These are phyloP conservation scores for Hemicrepidius hirtus DNA, from an alignment of 2,888 invertebrate genomes.

Conservation along the genomic window DNA sequence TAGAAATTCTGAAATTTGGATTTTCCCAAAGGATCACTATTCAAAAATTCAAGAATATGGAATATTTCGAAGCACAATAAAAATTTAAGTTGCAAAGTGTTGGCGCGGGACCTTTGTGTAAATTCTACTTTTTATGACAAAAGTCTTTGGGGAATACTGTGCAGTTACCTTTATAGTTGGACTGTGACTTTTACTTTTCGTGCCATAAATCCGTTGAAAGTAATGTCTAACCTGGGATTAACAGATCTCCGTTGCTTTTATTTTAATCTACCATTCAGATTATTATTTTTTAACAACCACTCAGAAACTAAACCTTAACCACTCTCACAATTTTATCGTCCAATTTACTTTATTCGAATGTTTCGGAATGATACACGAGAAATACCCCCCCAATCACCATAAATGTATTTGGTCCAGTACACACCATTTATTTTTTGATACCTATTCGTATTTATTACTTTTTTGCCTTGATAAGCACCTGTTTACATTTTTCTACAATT, in stretches of 20 bases:
- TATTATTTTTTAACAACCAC: not conserved
- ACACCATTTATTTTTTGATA: slow-evolving; percentile 3
- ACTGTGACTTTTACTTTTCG: slow-evolving; percentile 6
- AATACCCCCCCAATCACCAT: slow-evolving; percentile 25
- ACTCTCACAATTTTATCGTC: not conserved
- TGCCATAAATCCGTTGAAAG: slow-evolving; percentile 2
- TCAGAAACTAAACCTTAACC: not conserved
- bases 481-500: not conserved
- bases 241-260: not conserved
- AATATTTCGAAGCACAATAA: slow-evolving; percentile 15
- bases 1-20: not conserved
- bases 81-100: slow-evolving; percentile 23
- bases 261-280: not conserved
- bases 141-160: not conserved
- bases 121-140: slow-evolving; percentile 11
- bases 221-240: slow-evolving; percentile 17
- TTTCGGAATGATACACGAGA: slow-evolving; percentile 9
- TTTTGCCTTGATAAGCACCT: not conserved
- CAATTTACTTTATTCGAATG: slow-evolving; percentile 14
- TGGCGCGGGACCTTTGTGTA: slow-evolving; percentile 6
- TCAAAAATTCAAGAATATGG: not conserved
- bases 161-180: not conserved
- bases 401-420: slow-evolving; percentile 16
- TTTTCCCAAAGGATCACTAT: not conserved
- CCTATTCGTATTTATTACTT: slow-evolving; percentile 12